phyloP scores from a whole-genome alignment of 2,797 vertebrate species.

The Parauchenoglanis punctatus region DNA sequence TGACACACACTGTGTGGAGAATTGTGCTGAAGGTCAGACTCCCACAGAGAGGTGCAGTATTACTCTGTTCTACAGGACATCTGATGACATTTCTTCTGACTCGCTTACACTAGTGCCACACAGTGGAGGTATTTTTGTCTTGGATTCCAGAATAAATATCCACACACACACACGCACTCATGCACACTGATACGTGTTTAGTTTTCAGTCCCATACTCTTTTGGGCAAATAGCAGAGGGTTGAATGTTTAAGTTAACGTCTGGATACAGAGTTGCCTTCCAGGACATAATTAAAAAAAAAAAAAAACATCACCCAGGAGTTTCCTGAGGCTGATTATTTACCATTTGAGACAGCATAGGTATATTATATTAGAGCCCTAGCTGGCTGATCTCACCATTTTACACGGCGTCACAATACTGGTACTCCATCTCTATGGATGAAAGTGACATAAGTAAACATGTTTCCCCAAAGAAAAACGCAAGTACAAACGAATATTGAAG shows the following conservation, averaged over 20 bases:
- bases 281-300: not conserved
- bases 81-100: slow-evolving; percentile 18
- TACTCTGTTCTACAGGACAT: slow-evolving; percentile 26
- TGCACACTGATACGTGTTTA: not conserved
- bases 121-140: slow-evolving; percentile 20
- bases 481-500: not conserved
- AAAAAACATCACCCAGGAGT: not conserved
- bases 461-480: not conserved
- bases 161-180: not conserved
- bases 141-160: too few species aligned
- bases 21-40: slow-evolving; percentile 21
- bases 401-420: not conserved
- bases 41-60: slow-evolving; percentile 30
- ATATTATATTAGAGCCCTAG: not conserved
- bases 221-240: not conserved
- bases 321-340: not conserved
- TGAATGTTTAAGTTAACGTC: slow-evolving; percentile 40
- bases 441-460: not conserved
- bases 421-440: not conserved
- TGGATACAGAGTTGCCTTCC: slow-evolving; percentile 24
- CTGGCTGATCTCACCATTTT: not conserved
- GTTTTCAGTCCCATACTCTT: not conserved
- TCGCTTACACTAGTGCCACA: slow-evolving; percentile 22
- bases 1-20: slow-evolving; percentile 2
- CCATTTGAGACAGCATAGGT: not conserved